Percentiles rank a stretch among this genome's conserved stretches.
phyloP scores from a whole-genome alignment of 2,113 vertebrate genomes.

The Melanostigma gelatinosum region DNA sequence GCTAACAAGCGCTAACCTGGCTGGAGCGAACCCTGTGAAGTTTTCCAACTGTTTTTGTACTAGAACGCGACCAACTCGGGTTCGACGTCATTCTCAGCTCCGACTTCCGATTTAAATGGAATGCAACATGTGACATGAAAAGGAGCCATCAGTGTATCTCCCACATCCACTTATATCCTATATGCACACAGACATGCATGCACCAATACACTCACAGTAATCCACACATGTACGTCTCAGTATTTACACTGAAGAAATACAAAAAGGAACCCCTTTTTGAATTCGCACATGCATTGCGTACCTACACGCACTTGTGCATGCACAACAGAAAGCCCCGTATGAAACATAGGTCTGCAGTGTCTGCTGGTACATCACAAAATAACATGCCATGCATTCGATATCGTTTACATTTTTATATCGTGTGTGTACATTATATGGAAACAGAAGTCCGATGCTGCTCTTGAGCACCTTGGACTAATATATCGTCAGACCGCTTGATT shows the following conservation, averaged over 20 bases:
- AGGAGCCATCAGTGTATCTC: background rate
- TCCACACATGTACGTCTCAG: background rate
- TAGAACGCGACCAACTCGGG: too few species aligned
- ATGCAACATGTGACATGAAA: background rate
- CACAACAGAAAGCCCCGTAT: background rate
- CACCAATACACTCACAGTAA: background rate
- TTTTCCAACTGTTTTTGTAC: background rate
- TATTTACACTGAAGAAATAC: background rate
- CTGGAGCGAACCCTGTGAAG: background rate
- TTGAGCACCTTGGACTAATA: background rate
- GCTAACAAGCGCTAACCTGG: background rate
- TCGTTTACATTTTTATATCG: background rate
- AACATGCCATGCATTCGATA: background rate
- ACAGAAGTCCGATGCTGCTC: background rate
- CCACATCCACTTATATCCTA: background rate
- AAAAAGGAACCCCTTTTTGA: background rate
- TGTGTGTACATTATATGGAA: background rate
- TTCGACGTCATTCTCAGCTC: background rate
- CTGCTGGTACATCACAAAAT: background rate
- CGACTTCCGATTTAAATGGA: background rate
- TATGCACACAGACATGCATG: too few species aligned
- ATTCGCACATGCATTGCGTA: background rate
- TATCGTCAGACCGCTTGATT: conserved; percentile 33
- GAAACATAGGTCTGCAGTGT: background rate
- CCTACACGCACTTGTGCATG: background rate